Percentiles rank a stretch among this genome's conserved stretches.
Evolutionary conservation across 1,140 invertebrate species (phyloP).

Genomic region (Drosophila ogumai): DNA sequence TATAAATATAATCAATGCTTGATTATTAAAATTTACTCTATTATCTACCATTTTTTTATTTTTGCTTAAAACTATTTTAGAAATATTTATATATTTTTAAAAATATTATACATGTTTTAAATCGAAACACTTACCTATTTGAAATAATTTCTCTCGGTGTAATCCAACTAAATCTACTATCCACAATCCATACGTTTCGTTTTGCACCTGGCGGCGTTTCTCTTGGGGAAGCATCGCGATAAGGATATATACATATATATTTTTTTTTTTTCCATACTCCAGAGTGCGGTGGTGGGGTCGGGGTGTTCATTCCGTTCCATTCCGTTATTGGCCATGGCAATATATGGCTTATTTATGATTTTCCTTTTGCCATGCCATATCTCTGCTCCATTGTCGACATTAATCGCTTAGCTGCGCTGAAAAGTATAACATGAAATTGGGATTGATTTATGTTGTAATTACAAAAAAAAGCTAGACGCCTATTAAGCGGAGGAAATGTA

Average conservation of each 20-base stretch:
- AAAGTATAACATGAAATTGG: conserved; percentile 77
- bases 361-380: conserved; percentile 81
- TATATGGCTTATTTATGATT: conserved; percentile 80
- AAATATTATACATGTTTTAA: background rate
- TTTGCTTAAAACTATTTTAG: no score
- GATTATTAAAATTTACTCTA: no score
- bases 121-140: background rate
- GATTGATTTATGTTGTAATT: conserved; percentile 84
- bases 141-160: background rate
- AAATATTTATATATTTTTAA: background rate
- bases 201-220: conserved; percentile 62
- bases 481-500: background rate
- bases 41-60: no score
- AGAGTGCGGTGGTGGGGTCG: conserved; percentile 7
- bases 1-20: no score
- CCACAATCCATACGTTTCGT: conserved; percentile 33
- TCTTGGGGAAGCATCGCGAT: conserved; percentile 70
- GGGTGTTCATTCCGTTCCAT: conserved; percentile 43
- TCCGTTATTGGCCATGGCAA: conserved; percentile 76
- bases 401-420: conserved; percentile 74
- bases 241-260: conserved; percentile 62
- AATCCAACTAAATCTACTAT: conserved; percentile 15
- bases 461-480: conserved; percentile 55
- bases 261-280: conserved; percentile 63
- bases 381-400: conserved; percentile 75